Conservation (phyloP, 1,140 invertebrate genomes). For the Dreissena rostriformis region DNA sequence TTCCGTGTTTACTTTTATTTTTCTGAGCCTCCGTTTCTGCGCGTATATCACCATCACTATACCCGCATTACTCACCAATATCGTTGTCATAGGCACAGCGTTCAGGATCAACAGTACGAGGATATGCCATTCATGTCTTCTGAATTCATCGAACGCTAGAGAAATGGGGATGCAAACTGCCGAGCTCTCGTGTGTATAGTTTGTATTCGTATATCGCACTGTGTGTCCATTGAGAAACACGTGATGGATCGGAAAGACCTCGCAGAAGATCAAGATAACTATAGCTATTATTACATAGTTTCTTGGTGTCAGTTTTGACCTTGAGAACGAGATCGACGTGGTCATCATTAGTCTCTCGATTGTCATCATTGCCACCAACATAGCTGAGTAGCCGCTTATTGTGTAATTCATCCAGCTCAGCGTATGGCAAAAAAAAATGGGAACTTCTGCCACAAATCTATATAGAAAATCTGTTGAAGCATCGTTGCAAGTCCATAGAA, state of each 20-base stretch:
- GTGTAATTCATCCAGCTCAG: not conserved
- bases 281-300: not conserved
- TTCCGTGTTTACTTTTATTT: not conserved
- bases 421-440: not conserved
- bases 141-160: not conserved
- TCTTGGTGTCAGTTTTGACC: constrained; percentile 12
- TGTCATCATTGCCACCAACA: constrained; percentile 7
- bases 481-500: not conserved
- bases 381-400: not conserved
- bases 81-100: not conserved
- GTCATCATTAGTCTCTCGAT: constrained; percentile 2
- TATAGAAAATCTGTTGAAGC: not conserved
- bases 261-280: not conserved
- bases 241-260: not conserved
- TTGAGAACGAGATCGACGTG: not conserved
- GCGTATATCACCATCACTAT: not conserved
- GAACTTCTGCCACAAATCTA: not conserved
- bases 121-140: not conserved
- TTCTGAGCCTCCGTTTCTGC: not conserved
- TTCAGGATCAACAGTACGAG: not conserved
- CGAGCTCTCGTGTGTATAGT: not conserved
- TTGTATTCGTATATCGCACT: not conserved
- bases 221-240: not conserved
- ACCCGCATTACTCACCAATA: not conserved
- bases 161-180: not conserved